phyloP scores from a whole-genome alignment of 2,113 vertebrate genomes.

The Sapajus apella region DNA sequence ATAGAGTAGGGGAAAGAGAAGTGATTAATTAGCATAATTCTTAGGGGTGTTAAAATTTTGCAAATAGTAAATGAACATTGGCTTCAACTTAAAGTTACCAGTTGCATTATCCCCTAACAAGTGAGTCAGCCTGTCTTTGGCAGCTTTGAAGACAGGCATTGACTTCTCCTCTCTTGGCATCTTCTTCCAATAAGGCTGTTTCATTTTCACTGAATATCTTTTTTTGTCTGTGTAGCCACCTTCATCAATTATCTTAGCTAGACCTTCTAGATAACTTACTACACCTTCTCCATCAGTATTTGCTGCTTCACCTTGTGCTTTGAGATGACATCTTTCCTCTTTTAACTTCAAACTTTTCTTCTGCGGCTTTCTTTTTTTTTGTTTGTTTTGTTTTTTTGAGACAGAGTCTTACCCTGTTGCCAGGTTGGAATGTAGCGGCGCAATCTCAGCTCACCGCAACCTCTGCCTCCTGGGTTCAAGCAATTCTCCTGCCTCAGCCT shows the following conservation, averaged over 20 bases:
- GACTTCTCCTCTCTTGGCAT: neutral
- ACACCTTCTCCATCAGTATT: neutral
- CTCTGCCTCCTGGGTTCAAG: too few species aligned
- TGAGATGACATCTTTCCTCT: neutral
- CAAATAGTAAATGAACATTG: neutral
- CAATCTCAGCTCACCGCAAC: too few species aligned
- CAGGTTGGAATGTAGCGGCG: too few species aligned
- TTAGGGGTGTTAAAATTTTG: neutral
- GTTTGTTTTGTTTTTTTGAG: too few species aligned
- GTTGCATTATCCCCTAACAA: neutral
- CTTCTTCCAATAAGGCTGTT: neutral
- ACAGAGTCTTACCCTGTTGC: too few species aligned
- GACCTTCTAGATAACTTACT: neutral
- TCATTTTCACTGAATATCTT: neutral
- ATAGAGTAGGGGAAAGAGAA: too few species aligned
- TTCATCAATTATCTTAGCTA: neutral
- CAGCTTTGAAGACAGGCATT: neutral
- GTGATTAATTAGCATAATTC: neutral
- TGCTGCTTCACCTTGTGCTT: neutral
- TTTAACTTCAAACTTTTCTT: neutral
- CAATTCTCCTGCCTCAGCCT: too few species aligned
- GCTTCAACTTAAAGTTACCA: neutral
- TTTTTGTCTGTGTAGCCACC: neutral
- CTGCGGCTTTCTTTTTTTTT: neutral
- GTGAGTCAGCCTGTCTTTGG: neutral